Conservation (phyloP, 2,113 vertebrate species). For the Pedionomus torquatus region DNA sequence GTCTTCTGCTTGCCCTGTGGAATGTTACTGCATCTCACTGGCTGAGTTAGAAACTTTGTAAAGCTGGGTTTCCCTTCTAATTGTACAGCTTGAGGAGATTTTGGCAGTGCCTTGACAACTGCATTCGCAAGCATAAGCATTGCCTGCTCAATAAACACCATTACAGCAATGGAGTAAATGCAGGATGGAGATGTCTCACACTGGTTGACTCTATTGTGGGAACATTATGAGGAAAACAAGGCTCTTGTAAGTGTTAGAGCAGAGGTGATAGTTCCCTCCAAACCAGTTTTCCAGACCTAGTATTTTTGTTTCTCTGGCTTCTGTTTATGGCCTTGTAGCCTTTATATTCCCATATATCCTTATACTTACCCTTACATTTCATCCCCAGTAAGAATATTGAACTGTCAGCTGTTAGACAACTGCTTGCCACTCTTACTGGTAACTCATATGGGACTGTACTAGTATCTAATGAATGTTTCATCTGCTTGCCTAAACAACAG, state of each 20-base stretch:
- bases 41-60: background rate
- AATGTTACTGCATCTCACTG: background rate
- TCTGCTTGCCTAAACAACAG: background rate
- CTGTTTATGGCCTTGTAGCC: background rate
- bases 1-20: background rate
- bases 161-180: background rate
- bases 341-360: background rate
- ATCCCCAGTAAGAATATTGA: background rate
- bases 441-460: background rate
- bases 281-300: background rate
- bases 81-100: background rate
- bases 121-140: background rate
- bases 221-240: background rate
- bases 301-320: background rate
- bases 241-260: background rate
- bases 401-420: background rate
- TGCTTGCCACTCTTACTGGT: background rate
- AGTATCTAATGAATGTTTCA: background rate
- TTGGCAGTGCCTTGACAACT: accelerated
- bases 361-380: background rate
- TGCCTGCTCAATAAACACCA: background rate
- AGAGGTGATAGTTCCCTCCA: background rate
- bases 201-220: background rate
- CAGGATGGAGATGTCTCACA: background rate
- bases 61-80: background rate